A percentile compares a stretch with the other conserved stretches of the same genome.
Conservation (phyloP, 1,140 invertebrate genomes). For the Oncopeltus fasciatus region DNA sequence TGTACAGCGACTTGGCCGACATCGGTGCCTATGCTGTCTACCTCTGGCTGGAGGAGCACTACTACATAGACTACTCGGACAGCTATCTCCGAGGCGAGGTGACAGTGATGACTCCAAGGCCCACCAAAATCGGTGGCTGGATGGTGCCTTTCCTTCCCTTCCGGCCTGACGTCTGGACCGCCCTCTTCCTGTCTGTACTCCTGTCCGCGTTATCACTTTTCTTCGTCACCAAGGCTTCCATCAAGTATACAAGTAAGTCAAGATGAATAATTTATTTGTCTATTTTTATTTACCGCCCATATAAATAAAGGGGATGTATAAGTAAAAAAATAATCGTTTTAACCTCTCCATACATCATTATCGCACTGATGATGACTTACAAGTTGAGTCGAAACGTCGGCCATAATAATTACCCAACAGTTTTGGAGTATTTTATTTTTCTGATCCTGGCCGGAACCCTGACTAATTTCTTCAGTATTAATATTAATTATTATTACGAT, state of each 20-base stretch:
- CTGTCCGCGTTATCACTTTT: slow-evolving; percentile 3
- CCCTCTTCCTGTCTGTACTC: slow-evolving; percentile 1
- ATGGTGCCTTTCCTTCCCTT: slow-evolving; percentile 11
- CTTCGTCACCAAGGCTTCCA: neutral
- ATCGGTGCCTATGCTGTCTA: slow-evolving; percentile 42
- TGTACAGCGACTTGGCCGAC: slow-evolving; percentile 39
- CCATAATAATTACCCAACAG: too few relatives aligned
- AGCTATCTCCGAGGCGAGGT: slow-evolving; percentile 23
- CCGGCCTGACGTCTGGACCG: slow-evolving; percentile 1
- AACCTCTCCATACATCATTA: too few relatives aligned
- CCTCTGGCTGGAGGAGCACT: slow-evolving; percentile 39
- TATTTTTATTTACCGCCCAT: too few relatives aligned
- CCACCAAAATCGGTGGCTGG: slow-evolving; percentile 4
- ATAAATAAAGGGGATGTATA: too few relatives aligned
- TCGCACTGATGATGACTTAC: too few relatives aligned
- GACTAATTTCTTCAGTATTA: too few relatives aligned
- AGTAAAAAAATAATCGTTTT: too few relatives aligned
- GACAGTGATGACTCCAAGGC: slow-evolving; percentile 7
- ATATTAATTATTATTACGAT: too few relatives aligned
- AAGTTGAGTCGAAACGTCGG: too few relatives aligned
- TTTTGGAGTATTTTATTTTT: too few relatives aligned
- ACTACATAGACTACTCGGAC: slow-evolving; percentile 38
- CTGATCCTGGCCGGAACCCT: too few relatives aligned
- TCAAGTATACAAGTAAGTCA: slow-evolving; percentile 1
- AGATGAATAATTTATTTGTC: too few relatives aligned